Conservation (phyloP, 1,140 invertebrate species). For the Tigriopus japonicus region DNA sequence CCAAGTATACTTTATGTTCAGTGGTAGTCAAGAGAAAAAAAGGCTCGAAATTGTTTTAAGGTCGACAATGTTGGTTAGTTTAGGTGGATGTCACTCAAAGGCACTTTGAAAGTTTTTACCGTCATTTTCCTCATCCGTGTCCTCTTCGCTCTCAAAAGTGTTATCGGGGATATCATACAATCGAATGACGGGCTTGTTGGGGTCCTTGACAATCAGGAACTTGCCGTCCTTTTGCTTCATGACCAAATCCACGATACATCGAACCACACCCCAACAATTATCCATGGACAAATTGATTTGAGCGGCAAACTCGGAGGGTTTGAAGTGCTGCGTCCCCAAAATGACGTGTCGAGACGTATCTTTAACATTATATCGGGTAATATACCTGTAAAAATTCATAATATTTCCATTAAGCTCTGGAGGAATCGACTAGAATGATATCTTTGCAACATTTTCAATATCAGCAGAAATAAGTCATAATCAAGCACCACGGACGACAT, state of each 20-base stretch:
- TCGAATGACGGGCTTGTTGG: slow-evolving; percentile 88
- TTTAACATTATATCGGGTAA: slow-evolving; percentile 73
- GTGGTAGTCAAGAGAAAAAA: neutral
- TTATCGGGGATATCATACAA: slow-evolving; percentile 95
- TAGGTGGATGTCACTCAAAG: neutral
- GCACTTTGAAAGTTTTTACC: slow-evolving; percentile 26
- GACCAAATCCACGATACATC: slow-evolving; percentile 92
- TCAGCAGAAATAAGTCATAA: too few relatives aligned
- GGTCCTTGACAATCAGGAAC: slow-evolving; percentile 98
- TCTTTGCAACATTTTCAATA: too few relatives aligned
- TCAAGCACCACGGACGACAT: too few relatives aligned
- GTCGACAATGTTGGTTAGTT: neutral
- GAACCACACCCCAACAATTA: slow-evolving; percentile 96
- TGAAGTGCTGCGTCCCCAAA: slow-evolving; percentile 93
- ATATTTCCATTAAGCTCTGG: too few relatives aligned
- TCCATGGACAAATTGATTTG: slow-evolving; percentile 99
- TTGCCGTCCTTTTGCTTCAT: slow-evolving; percentile 93
- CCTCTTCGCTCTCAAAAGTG: slow-evolving; percentile 92
- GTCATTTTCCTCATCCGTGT: slow-evolving; percentile 64
- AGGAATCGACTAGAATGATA: too few relatives aligned
- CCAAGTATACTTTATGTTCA: too few relatives aligned
- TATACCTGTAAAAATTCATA: slow-evolving; percentile 51
- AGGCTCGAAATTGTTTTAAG: neutral
- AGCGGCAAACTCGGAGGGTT: slow-evolving; percentile 91
- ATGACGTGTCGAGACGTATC: slow-evolving; percentile 95